Percentiles rank a stretch among this genome's conserved stretches.
phyloP scores from a whole-genome alignment of 2,888 invertebrate genomes.

The Trypoxylon attenuatum region DNA sequence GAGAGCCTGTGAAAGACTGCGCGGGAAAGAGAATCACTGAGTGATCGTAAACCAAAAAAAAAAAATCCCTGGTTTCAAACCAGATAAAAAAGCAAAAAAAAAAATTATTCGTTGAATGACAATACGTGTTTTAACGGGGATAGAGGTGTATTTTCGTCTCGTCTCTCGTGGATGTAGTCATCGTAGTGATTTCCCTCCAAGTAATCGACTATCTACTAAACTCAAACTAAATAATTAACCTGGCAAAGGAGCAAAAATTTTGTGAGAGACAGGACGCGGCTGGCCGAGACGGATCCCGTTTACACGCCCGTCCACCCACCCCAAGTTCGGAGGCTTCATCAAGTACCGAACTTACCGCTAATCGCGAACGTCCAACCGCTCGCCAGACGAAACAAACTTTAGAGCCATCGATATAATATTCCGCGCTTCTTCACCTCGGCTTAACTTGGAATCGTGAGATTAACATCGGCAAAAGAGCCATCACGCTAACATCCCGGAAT shows the following conservation, averaged over 20 bases:
- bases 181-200: constrained; percentile 45
- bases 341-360: too few species aligned
- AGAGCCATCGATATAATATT: too few species aligned
- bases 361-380: too few species aligned
- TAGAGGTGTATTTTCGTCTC: constrained; percentile 45
- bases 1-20: constrained; percentile 1
- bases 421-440: too few species aligned
- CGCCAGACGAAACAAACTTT: too few species aligned
- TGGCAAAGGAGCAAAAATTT: background rate
- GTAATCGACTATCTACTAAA: constrained; percentile 12
- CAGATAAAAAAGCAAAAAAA: constrained; percentile 58
- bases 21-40: constrained; percentile 14
- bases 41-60: constrained; percentile 42
- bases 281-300: constrained; percentile 22
- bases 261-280: constrained; percentile 1
- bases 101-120: constrained; percentile 67
- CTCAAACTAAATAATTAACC: background rate
- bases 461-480: background rate
- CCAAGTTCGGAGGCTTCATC: background rate
- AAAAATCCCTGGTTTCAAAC: too few species aligned
- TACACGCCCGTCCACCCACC: constrained; percentile 31
- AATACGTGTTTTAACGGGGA: constrained; percentile 64
- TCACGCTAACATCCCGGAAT: constrained; percentile 6
- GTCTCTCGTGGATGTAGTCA: constrained; percentile 41
- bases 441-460: background rate